Evolutionary conservation across 2,888 invertebrate genomes (phyloP), one percentile per base, ranked within the genome.

Genomic region (Tenthredo scrophulariae): DNA sequence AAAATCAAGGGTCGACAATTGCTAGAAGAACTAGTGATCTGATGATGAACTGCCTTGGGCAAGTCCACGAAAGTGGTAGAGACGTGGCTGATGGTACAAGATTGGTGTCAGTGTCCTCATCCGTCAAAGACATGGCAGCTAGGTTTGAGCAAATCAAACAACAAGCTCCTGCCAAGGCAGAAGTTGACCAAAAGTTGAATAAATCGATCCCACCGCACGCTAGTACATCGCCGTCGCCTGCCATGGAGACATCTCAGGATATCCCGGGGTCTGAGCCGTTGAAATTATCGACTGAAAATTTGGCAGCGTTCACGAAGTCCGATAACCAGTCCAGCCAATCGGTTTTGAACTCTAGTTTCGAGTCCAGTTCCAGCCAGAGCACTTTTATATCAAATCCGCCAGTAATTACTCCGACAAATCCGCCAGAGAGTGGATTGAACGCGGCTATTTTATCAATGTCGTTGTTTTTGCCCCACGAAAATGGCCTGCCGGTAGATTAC

Each of bases 121-220:
- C 95, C 58, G 97, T 98, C 0, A 96, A 96, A 92, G 97, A 97
- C 92, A 95, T 98, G 90, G 97, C 98, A 0, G 97, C 97, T 0
- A 96, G 96, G 90, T 98, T 98, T 92, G 98, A 98, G 93, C 95
- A 95, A 88, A 93, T 93, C 33, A 93, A 93, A 85, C 80, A 91
- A 70, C 91, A 90, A 50, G 90, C 92, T 15, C 50, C 85, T 3
- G 62, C 87, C 2, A 93, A 93, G 85, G 29, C 87, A 0, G 93
- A 93, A 10, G n/a, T 85, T 0, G 91, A 91, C 0, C 87, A 74
- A n/a, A 86, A 86, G 67, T 18, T 67, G 33, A 72, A 87, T 9
- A 93, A 92, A 75, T n/a, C 85, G 9, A 89, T 87, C 33, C 29
- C 43, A 1, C 90, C 89, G 80, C 43, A 87, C 0, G 87, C 86